These are phyloP conservation scores for Enchytraeus crypticus DNA, from an alignment of 2,888 invertebrate genomes.

Conservation along the genomic window DNA sequence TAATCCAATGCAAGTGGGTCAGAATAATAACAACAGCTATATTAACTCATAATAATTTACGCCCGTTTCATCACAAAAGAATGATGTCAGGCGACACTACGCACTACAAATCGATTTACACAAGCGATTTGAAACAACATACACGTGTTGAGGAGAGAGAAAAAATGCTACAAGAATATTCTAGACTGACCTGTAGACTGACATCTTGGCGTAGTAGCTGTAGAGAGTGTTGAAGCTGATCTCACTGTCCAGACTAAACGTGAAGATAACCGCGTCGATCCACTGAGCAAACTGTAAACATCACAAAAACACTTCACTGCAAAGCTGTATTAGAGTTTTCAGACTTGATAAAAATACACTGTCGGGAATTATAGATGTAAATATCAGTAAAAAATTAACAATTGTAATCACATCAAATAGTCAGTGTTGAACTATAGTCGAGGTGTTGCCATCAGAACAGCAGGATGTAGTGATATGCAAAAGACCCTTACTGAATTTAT, in stretches of 20 bases:
- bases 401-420: not conserved
- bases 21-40: no score
- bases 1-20: no score
- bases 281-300: conserved; percentile 81
- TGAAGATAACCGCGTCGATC: conserved; percentile 97
- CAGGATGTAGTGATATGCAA: no score
- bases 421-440: not conserved
- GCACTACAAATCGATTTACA: no score
- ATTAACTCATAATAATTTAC: no score
- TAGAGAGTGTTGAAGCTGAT: conserved; percentile 90
- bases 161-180: conserved; percentile 60
- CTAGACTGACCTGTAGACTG: conserved; percentile 68
- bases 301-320: not conserved
- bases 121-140: not conserved
- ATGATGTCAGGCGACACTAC: not conserved
- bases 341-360: not conserved
- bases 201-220: conserved; percentile 92
- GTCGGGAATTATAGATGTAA: not conserved
- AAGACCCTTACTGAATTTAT: no score
- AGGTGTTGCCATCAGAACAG: no score
- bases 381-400: not conserved
- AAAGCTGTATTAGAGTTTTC: not conserved
- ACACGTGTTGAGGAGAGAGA: not conserved
- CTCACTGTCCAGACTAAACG: conserved; percentile 94
- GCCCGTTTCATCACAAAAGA: no score